Base-by-base conservation (phyloP, 2,113 vertebrate species). In the Oncorhynchus mykiss region DNA sequence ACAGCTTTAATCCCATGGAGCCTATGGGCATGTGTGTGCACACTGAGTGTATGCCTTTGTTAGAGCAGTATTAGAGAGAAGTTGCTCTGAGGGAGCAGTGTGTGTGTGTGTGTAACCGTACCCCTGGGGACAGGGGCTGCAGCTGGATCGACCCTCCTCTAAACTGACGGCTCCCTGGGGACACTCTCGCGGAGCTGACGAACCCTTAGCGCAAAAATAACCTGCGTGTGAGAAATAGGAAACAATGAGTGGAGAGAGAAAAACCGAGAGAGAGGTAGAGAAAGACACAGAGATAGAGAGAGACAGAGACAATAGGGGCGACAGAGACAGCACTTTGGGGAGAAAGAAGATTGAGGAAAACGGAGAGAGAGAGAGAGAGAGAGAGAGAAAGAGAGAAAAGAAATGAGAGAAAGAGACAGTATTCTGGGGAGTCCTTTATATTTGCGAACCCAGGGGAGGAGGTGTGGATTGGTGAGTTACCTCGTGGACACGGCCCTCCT, bases 71-170 rank as follows among this genome's bases (percentile, higher is more conserved):
- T 18, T 66, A n/a, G 11, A 66, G 22, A 14, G 24, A 25, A 22
- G 48, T 66, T 1, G n/a, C 49, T 7, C 13, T 48, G 34, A 20
- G 12, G 25, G 72, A 31, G 51, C 39, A 16, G 24, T 74, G 12
- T 31, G 20, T 67, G 13, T 54, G 27, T 27, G 45, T 31, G 18
- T 24, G 51, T 22, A 24, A 18, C 60, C 5, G 12, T 92, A 99
- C 96, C 97, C 96, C 31, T 89, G 67, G 25, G 94, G 93, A 86
- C 97, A 98, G 29, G 82, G 79, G n/a, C 86, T 90, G 81, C 96
- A 98, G 87, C 81, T 92, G 84, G 74, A 74, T 79, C 85, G 92
- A 71, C 92, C 82, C 8, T 89, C 86, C 1, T 91, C 87, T 16
- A 88, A 82, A 70, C 90, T 97, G 74, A 95, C 91, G 67, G 93